These are phyloP conservation scores for Microplitis demolitor DNA, from an alignment of 1,140 invertebrate species.

Conservation along the genomic window DNA sequence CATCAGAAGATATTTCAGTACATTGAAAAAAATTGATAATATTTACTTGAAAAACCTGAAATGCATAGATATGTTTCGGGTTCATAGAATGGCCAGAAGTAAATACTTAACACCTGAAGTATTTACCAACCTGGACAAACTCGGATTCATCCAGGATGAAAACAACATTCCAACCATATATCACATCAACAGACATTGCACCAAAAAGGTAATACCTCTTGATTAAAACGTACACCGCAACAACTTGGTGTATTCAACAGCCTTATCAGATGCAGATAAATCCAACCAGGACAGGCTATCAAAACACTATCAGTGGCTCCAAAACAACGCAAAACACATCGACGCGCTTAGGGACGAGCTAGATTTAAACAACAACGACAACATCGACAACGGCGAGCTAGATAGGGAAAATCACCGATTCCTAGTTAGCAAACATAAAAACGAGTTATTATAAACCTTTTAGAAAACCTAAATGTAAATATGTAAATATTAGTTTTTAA, in stretches of 20 bases:
- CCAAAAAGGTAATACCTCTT: background rate
- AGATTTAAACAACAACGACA: background rate
- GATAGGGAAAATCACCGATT: background rate
- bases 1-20: no score
- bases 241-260: background rate
- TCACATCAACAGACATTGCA: background rate
- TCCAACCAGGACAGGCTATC: background rate
- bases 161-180: constrained; percentile 1
- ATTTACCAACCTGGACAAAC: background rate
- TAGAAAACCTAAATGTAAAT: no score
- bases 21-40: no score
- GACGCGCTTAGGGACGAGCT: constrained; percentile 3
- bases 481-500: no score
- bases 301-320: background rate
- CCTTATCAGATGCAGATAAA: background rate
- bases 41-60: no score
- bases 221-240: background rate
- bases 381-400: no score
- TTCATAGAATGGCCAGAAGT: background rate
- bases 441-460: no score
- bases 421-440: no score
- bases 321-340: background rate
- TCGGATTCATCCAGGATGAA: constrained; percentile 5
- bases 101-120: background rate
- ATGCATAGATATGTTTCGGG: no score